Base-by-base conservation (phyloP, 1,140 invertebrate species). In the Anadara kagoshimensis region DNA sequence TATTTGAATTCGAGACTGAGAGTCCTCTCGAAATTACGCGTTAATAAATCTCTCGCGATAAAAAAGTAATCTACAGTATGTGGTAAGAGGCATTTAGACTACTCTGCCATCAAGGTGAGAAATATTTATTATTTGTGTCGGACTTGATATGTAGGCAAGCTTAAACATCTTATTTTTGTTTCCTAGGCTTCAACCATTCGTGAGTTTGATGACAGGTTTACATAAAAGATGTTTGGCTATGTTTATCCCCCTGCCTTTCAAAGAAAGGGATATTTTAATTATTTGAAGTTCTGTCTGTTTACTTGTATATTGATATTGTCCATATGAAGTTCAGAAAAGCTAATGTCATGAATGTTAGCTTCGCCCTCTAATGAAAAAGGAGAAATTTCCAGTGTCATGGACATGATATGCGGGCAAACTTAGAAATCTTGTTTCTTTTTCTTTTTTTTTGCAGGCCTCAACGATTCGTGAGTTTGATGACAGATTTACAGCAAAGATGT, bases 381-480 rank as follows among this genome's bases (percentile, higher is more conserved):
- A 16, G 16, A 0, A 2, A 64, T 45, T 47, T 47, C 7, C 45
- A 18, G n/a, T 61, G 7, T 1, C 1, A 51, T 51, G 20, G 12
- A 51, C 14, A 11, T 8, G 1, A 63, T 63, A 24, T 63, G 0
- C 16, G 1, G 29, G 0, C 14, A 1, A 14, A 11, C 43, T 18
- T n/a, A 45, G 43, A 14, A 20, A 53, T 29, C 56, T 5, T 56
- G 18, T n/a, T 61, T n/a, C n/a, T n/a, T n/a, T n/a, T n/a, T n/a
- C n/a, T n/a, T n/a, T 5, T 47, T 68, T 56, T 20, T 78, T 79
- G n/a, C 83, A 94, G 92, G 93, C 93, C 80, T 92, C 91, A 83
- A 94, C 94, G 0, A 93, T 96, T 65, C 91, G 94, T 77, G 93
- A 96, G 85, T 96, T 97, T 90, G 95, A 97, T 89, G 90, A 92